Conservation (phyloP, 2,888 invertebrate species). For the Drosophila formosana region DNA sequence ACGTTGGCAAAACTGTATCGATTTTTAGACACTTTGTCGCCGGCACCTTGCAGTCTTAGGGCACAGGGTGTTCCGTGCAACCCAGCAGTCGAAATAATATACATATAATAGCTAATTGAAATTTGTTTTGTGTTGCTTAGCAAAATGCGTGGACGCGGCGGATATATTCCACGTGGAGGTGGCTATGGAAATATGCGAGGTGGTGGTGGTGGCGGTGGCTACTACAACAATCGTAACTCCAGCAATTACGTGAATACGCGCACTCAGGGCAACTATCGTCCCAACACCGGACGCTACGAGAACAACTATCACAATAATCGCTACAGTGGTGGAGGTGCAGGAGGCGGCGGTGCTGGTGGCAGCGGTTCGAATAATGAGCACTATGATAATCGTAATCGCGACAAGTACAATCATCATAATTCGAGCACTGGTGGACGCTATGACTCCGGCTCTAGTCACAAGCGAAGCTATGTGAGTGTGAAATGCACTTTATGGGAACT, state of each 20-base stretch:
- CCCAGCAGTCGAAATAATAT: background rate
- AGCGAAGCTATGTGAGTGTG: slow-evolving; percentile 83
- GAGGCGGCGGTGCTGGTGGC: slow-evolving; percentile 37
- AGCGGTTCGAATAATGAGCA: slow-evolving; percentile 53
- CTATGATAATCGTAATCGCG: slow-evolving; percentile 72
- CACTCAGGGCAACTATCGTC: slow-evolving; percentile 80
- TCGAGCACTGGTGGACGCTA: slow-evolving; percentile 76
- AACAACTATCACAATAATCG: slow-evolving; percentile 74
- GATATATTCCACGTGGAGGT: slow-evolving; percentile 78
- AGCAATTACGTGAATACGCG: slow-evolving; percentile 81
- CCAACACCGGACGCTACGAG: slow-evolving; percentile 77
- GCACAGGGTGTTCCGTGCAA: slow-evolving; percentile 40
- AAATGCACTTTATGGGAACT: background rate
- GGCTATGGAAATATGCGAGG: slow-evolving; percentile 69
- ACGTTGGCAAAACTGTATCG: slow-evolving; percentile 34
- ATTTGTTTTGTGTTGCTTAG: slow-evolving; percentile 19
- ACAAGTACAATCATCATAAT: slow-evolving; percentile 72
- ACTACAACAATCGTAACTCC: slow-evolving; percentile 73
- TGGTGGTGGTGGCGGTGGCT: slow-evolving; percentile 75
- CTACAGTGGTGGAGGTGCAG: slow-evolving; percentile 65
- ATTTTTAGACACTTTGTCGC: slow-evolving; percentile 40
- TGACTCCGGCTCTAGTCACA: slow-evolving; percentile 77
- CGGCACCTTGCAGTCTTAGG: slow-evolving; percentile 24
- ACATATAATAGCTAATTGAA: background rate
- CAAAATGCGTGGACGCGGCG: slow-evolving; percentile 80